Evolutionary conservation across 2,888 invertebrate genomes (phyloP).

Genomic region (Alloscopus bannaensis): DNA sequence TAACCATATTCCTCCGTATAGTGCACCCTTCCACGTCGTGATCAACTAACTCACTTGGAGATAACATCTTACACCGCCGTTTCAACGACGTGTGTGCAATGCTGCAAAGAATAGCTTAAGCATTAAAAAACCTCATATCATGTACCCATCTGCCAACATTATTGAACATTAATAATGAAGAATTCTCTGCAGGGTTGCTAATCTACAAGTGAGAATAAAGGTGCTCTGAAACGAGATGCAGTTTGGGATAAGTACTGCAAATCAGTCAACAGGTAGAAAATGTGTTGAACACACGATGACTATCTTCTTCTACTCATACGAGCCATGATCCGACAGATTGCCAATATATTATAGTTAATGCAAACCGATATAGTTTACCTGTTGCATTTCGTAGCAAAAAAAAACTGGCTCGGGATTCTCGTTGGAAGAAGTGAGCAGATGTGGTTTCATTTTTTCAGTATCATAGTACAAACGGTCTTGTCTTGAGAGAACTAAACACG

Average conservation of each 20-base stretch:
- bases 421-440: no score
- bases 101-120: not conserved
- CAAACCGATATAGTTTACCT: not conserved
- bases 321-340: no score
- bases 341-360: no score
- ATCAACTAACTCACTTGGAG: slow-evolving; percentile 24
- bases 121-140: no score
- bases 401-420: slow-evolving; percentile 49
- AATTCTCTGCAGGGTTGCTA: slow-evolving; percentile 1
- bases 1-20: not conserved
- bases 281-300: no score
- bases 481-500: no score
- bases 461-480: no score
- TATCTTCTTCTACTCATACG: no score
- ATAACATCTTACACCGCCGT: slow-evolving; percentile 37
- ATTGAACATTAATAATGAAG: slow-evolving; percentile 11
- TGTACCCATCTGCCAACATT: no score
- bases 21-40: slow-evolving; percentile 4
- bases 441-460: no score
- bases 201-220: not conserved
- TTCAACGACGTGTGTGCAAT: slow-evolving; percentile 6
- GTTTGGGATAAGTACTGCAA: no score
- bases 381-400: slow-evolving; percentile 4
- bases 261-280: no score
- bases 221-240: not conserved